Percentiles rank a stretch among this genome's conserved stretches.
phyloP scores from a whole-genome alignment of 2,888 invertebrate genomes.

The Xestia ashworthii region DNA sequence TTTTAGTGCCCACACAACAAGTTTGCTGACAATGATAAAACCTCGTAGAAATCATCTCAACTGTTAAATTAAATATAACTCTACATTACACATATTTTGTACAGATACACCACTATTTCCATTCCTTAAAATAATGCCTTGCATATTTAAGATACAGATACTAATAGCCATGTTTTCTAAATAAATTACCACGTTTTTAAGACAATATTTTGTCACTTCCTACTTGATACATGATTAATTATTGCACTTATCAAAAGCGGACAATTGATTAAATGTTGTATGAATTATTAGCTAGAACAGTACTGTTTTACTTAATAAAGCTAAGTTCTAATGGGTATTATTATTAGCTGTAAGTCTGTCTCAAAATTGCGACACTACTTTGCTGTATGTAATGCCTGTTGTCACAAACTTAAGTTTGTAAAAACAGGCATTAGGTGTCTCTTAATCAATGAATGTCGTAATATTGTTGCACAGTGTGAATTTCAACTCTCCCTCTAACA shows the following conservation, averaged over 20 bases:
- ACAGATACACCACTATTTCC: not conserved
- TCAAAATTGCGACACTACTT: not conserved
- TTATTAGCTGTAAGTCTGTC: not conserved
- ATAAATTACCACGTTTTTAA: not conserved
- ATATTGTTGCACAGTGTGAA: not conserved
- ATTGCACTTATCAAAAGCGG: conserved; percentile 1
- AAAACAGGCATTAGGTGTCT: not conserved
- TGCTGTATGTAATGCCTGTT: not conserved
- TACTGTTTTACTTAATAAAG: conserved; percentile 8
- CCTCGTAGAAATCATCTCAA: not conserved
- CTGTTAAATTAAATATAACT: conserved; percentile 2
- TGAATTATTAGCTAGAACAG: not conserved
- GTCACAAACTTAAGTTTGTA: too few species aligned
- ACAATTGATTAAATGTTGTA: conserved; percentile 18
- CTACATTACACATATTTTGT: not conserved
- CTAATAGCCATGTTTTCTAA: conserved; percentile 14
- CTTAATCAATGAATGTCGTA: not conserved
- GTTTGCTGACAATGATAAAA: not conserved
- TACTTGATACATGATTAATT: not conserved
- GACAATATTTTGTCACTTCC: too few species aligned
- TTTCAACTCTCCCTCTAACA: not conserved
- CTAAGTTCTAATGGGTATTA: not conserved
- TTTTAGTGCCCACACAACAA: not conserved
- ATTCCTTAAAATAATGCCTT: not conserved
- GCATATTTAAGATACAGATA: conserved; percentile 18